Base-by-base conservation (phyloP, 2,797 vertebrate genomes). In the Euphonia xanthogaster region DNA sequence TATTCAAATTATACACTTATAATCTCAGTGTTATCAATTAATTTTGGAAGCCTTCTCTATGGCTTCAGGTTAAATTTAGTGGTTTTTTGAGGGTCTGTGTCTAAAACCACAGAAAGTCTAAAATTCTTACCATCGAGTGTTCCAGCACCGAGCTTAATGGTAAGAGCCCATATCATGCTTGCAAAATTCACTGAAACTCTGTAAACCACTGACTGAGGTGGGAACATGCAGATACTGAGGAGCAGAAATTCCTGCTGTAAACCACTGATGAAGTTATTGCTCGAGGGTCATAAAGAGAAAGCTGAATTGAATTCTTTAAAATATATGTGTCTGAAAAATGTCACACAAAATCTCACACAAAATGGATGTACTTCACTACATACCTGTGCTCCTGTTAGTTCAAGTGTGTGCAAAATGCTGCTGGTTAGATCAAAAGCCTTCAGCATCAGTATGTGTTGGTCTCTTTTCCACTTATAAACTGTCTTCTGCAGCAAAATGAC, bases 401-500 rank as follows among this genome's bases (percentile, higher is more conserved):
- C 88, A 33, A 24, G 4, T 30, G 39, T 24, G 60, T 85, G n/a
- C 60, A 15, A 31, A 50, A 40, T 65, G 60, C 63, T 79, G 53
- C 47, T 62, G 63, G 45, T 76, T 39, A 72, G 31, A 89, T 76
- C 66, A 91, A 90, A 87, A 96, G 24, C 12, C 1, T 81, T 73
- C 58, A 92, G 25, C 58, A 48, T 58, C 82, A 66, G 50, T 58
- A 3, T 50, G 10, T 39, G 44, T 22, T 80, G 62, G 48, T 58
- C 63, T 88, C 61, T 94, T 93, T 93, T 65, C 81, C 7, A 10
- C 62, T 95, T 73, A 74, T 35, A 82, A 93, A 75, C 80, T 90
- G 72, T 66, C 73, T 95, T 90, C 80, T 95, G 14, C 88, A 90
- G 67, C 58, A 90, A 37, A 33, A 42, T 95, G 94, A 96, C 97